Evolutionary conservation across 2,888 invertebrate genomes (phyloP).

Genomic region (Callyntrura sp.): DNA sequence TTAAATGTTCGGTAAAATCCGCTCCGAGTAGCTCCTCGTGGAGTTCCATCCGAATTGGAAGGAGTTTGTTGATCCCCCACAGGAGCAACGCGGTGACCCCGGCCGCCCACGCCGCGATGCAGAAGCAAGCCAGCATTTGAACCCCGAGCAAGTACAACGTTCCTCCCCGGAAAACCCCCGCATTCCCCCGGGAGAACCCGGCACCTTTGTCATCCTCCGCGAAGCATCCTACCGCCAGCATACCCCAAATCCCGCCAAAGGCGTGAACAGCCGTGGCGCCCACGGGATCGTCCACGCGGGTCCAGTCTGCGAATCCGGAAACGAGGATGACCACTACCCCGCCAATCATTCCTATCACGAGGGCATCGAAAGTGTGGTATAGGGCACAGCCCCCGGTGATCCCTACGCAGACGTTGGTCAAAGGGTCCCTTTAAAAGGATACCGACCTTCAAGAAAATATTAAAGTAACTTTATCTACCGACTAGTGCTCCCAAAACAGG

Average conservation of each 20-base stretch:
- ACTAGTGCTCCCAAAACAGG: conserved; percentile 95
- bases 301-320: conserved; percentile 84
- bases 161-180: conserved; percentile 85
- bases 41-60: conserved; percentile 85
- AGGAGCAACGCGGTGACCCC: conserved; percentile 85
- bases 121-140: conserved; percentile 85
- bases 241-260: conserved; percentile 85
- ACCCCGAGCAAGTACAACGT: conserved; percentile 85
- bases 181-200: conserved; percentile 85
- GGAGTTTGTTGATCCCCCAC: conserved; percentile 85
- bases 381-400: conserved; percentile 84
- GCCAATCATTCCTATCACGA: conserved; percentile 85
- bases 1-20: conserved; percentile 85
- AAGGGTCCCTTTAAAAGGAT: no score
- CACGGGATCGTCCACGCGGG: conserved; percentile 86
- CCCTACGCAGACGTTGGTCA: no score
- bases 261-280: conserved; percentile 86
- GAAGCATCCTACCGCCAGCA: conserved; percentile 86
- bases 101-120: conserved; percentile 85
- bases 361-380: conserved; percentile 85
- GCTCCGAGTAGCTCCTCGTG: conserved; percentile 85
- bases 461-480: conserved; percentile 83
- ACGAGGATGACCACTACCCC: conserved; percentile 84
- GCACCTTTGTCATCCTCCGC: conserved; percentile 85
- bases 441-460: no score